phyloP scores from a whole-genome alignment of 1,140 invertebrate genomes.

The Dermatophagoides farinae region DNA sequence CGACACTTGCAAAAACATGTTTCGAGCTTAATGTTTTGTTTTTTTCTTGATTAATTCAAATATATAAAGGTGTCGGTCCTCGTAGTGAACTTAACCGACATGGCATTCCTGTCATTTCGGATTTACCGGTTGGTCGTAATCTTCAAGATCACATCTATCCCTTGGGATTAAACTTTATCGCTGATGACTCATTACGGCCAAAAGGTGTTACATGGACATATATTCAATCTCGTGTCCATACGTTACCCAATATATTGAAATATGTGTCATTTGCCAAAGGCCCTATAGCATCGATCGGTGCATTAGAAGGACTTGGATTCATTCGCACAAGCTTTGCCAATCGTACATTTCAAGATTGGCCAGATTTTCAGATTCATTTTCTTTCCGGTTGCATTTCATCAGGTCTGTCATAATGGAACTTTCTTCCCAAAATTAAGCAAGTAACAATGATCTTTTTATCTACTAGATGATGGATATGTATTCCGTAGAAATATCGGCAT shows the following conservation, averaged over 20 bases:
- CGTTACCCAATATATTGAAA: background rate
- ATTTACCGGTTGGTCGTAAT: slow-evolving; percentile 29
- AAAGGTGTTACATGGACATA: slow-evolving; percentile 1
- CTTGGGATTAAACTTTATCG: slow-evolving; percentile 12
- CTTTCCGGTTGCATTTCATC: slow-evolving; percentile 53
- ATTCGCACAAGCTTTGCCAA: slow-evolving; percentile 69
- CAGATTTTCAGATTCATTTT: slow-evolving; percentile 60
- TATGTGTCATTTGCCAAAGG: slow-evolving; percentile 37
- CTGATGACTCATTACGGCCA: background rate
- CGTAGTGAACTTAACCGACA: slow-evolving; percentile 9
- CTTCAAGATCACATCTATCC: slow-evolving; percentile 27
- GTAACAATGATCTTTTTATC: background rate
- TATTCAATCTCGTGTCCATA: slow-evolving; percentile 1
- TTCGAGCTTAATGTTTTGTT: background rate
- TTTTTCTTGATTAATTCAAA: too few species aligned
- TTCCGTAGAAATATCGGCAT: background rate
- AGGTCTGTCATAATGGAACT: background rate
- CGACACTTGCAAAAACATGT: too few species aligned
- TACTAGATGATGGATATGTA: background rate
- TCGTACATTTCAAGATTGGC: slow-evolving; percentile 48
- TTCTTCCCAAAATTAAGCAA: background rate
- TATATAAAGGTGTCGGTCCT: slow-evolving; percentile 48
- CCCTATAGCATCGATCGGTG: slow-evolving; percentile 55
- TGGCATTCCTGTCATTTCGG: slow-evolving; percentile 24
- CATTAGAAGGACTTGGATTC: slow-evolving; percentile 59